Base-by-base conservation (phyloP, 2,113 vertebrate species). In the Tragelaphus buxtoni region DNA sequence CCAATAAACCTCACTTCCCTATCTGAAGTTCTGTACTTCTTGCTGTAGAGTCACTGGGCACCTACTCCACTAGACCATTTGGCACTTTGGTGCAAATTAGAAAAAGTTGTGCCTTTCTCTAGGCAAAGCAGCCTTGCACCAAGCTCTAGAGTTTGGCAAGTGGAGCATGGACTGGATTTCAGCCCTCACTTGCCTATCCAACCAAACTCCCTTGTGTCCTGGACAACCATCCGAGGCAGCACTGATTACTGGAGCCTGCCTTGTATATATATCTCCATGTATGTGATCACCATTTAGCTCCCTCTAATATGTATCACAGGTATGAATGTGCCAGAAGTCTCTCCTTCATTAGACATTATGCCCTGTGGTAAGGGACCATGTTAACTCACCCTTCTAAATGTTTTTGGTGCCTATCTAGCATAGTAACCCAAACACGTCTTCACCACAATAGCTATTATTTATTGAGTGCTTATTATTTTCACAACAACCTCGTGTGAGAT, bases 381-480 rank as follows among this genome's bases (percentile, higher is more conserved):
- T 91, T 79, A 72, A 91, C 88, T 84, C 32, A 55, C 92, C 42
- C 60, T 56, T 39, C 69, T 87, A 89, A 94, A 56, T 65, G 39
- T 77, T 92, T 91, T 84, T 28, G 76, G 35, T 77, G 26, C 63
- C 90, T 82, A 5, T 7, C n/a, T 93, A 88, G 20, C 85, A 88
- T n/a, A 76, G 22, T 69, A 35, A 96, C 30, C 85, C 47, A 94
- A 93, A 94, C 49, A 84, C 65, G 81, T 95, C 80, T 92, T 96
- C 69, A 69, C 32, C n/a, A 92, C 60, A 84, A 88, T 60, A 93
- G 53, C 72, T 93, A 58, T n/a, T 55, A 53, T 53, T 85, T 95
- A 63, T 24, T 90, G 58, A 53, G 39, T 61, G 72, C 51, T 90
- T 90, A 53, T 35, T 90, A 30, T 85, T 95, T 24, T 90, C 74